Percentiles rank a stretch among this genome's conserved stretches.
Evolutionary conservation across 2,797 vertebrate species (phyloP).

Genomic region (Chelon auratus): DNA sequence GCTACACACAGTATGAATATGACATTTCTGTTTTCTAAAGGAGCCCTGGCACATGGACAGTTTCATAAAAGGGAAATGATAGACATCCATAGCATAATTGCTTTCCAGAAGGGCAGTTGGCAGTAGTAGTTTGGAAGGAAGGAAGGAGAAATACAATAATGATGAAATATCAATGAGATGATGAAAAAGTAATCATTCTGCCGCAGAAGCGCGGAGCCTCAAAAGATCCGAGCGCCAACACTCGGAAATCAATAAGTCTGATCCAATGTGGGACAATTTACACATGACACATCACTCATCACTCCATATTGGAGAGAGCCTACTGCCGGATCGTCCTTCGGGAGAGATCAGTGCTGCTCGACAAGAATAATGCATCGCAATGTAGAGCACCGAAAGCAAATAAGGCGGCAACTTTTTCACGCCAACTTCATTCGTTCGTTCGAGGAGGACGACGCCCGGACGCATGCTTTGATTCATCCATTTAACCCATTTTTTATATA

Average conservation of each 20-base stretch:
- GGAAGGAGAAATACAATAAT: constrained; percentile 65
- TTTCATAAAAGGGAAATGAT: constrained; percentile 69
- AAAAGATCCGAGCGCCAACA: constrained; percentile 73
- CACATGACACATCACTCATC: constrained; percentile 80
- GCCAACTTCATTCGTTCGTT: constrained; percentile 27
- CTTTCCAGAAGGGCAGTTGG: constrained; percentile 73
- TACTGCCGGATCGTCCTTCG: constrained; percentile 53
- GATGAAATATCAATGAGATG: constrained; percentile 84
- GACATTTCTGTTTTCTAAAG: constrained; percentile 52
- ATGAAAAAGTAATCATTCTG: constrained; percentile 85
- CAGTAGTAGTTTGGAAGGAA: constrained; percentile 65
- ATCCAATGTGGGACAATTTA: constrained; percentile 84
- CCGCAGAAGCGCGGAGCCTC: constrained; percentile 54
- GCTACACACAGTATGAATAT: constrained; percentile 23
- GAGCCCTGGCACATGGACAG: constrained; percentile 56
- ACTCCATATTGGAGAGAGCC: constrained; percentile 76
- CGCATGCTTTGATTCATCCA: constrained; percentile 29
- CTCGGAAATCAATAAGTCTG: constrained; percentile 83
- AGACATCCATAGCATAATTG: constrained; percentile 77
- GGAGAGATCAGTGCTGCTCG: constrained; percentile 35
- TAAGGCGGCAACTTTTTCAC: constrained; percentile 44
- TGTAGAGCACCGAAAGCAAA: constrained; percentile 50
- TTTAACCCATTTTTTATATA: constrained; percentile 56
- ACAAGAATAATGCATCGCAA: constrained; percentile 58
- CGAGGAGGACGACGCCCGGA: constrained; percentile 1